These are phyloP conservation scores for Eueremaeus valkanovi DNA, from an alignment of 2,888 invertebrate species.

Conservation along the genomic window DNA sequence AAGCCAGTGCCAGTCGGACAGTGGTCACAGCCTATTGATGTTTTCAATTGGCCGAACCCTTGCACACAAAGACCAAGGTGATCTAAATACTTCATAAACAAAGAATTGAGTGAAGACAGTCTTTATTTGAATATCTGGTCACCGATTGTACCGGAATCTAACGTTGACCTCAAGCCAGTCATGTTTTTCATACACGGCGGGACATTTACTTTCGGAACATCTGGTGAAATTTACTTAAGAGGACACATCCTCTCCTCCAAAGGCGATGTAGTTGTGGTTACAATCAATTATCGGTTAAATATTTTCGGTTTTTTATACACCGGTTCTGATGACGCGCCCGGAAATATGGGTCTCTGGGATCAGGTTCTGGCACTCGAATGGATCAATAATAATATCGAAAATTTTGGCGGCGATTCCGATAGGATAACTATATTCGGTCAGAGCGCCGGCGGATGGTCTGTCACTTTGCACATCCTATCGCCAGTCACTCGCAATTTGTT, in stretches of 20 bases:
- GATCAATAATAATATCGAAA: not conserved
- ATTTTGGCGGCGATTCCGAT: slow-evolving; percentile 67
- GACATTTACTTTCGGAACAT: slow-evolving; percentile 53
- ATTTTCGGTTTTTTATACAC: slow-evolving; percentile 51
- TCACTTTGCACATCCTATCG: slow-evolving; percentile 75
- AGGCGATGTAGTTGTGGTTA: slow-evolving; percentile 56
- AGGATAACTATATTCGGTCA: slow-evolving; percentile 89
- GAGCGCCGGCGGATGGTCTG: slow-evolving; percentile 89
- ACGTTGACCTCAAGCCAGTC: slow-evolving; percentile 50
- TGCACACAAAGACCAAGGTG: not conserved
- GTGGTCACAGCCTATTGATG: not conserved
- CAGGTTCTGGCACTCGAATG: slow-evolving; percentile 22
- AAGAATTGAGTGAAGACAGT: slow-evolving; percentile 36
- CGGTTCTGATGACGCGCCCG: not conserved
- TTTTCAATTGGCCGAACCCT: not conserved
- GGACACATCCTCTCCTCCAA: slow-evolving; percentile 52
- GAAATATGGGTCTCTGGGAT: slow-evolving; percentile 43
- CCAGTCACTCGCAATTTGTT: slow-evolving; percentile 57
- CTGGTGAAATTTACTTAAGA: slow-evolving; percentile 52
- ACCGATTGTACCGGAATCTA: not conserved
- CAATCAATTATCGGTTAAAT: slow-evolving; percentile 56
- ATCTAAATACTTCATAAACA: not conserved
- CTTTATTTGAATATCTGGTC: slow-evolving; percentile 37
- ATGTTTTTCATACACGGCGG: slow-evolving; percentile 57
- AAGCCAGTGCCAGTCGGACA: not conserved